Evolutionary conservation across 2,113 vertebrate species (phyloP).

Genomic region (Anguilla rostrata): DNA sequence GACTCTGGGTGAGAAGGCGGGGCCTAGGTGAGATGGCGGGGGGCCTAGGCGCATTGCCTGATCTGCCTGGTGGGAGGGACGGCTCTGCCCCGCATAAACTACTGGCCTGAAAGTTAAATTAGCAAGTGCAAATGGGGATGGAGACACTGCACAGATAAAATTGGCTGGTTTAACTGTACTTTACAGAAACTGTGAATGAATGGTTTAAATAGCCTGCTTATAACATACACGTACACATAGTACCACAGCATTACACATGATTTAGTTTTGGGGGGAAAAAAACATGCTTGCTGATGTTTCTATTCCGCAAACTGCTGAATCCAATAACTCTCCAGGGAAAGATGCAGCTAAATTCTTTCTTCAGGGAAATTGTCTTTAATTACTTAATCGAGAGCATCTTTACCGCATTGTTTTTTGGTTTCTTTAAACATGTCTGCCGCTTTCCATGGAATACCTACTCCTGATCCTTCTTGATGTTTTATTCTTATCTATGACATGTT

Average conservation of each 20-base stretch:
- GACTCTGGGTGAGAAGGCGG: too few species aligned
- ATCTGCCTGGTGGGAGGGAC: too few species aligned
- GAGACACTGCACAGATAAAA: background rate
- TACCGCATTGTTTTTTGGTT: background rate
- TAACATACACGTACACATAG: background rate
- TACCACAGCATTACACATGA: background rate
- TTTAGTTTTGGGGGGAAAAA: too few species aligned
- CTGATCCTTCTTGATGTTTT: too few species aligned
- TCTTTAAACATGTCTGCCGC: background rate
- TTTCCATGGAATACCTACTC: background rate
- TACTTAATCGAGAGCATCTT: background rate
- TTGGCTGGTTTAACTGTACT: background rate
- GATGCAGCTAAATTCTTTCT: background rate
- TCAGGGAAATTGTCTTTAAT: background rate
- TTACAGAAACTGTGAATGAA: background rate
- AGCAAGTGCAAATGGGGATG: background rate
- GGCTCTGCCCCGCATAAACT: background rate
- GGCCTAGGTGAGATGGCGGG: too few species aligned
- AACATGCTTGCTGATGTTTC: background rate
- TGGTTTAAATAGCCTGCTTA: background rate
- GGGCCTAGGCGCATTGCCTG: too few species aligned
- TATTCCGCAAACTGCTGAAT: background rate
- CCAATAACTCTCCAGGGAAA: background rate
- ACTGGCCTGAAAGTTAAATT: background rate
- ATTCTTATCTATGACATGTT: background rate